Percentiles rank a stretch among this genome's conserved stretches.
These are phyloP conservation scores for Trogon melanurus DNA, from an alignment of 2,113 vertebrate species.

Conservation along the genomic window DNA sequence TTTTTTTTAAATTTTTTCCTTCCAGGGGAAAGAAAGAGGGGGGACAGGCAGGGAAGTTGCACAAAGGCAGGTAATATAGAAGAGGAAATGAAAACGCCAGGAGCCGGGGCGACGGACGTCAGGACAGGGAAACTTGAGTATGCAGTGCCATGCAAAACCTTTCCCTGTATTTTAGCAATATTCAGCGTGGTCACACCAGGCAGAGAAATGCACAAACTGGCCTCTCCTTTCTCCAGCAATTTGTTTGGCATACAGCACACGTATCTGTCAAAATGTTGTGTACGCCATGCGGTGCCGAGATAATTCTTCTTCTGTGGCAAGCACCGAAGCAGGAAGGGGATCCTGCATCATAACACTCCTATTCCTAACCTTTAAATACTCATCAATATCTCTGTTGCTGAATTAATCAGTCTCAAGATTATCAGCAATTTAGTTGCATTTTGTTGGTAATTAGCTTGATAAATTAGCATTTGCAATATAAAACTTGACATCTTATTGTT, in stretches of 20 bases:
- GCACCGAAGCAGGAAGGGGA: conserved; percentile 48
- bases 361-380: conserved; percentile 75
- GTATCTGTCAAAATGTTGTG: conserved; percentile 48
- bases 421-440: conserved; percentile 81
- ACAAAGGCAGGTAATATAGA: not conserved
- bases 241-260: conserved; percentile 64
- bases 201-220: conserved; percentile 54
- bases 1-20: not conserved
- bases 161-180: conserved; percentile 2
- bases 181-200: not conserved
- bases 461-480: conserved; percentile 82
- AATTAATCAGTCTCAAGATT: conserved; percentile 80
- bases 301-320: conserved; percentile 56
- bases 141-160: not conserved
- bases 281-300: not conserved
- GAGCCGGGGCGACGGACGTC: not conserved
- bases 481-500: conserved; percentile 81
- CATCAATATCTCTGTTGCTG: conserved; percentile 71
- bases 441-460: conserved; percentile 83
- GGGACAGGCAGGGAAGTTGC: not conserved
- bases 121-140: not conserved
- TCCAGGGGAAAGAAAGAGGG: not conserved
- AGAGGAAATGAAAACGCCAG: not conserved
- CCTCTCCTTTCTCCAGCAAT: conserved; percentile 43
- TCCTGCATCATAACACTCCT: conserved; percentile 16